A percentile compares a stretch with the other conserved stretches of the same genome.
Evolutionary conservation across 1,140 invertebrate genomes (phyloP).

Genomic region (Pantala flavescens): DNA sequence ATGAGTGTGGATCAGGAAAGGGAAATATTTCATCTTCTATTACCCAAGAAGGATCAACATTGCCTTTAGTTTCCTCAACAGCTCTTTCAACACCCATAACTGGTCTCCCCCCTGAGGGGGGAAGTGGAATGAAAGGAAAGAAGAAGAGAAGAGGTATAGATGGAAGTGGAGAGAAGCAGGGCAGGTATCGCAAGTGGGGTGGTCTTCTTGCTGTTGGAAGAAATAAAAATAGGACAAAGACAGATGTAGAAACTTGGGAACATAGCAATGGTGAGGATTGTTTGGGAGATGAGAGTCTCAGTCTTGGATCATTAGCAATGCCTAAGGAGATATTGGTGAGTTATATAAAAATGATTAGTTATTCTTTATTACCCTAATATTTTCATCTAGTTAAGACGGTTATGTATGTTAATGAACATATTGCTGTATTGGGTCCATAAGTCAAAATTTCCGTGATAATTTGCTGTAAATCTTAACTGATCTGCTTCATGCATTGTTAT

Average conservation of each 20-base stretch:
- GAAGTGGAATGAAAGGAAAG: background rate
- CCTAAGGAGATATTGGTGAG: conserved; percentile 62
- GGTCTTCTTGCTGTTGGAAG: background rate
- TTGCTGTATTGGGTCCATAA: too few relatives aligned
- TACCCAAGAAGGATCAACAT: background rate
- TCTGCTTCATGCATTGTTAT: too few relatives aligned
- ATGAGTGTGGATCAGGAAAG: background rate
- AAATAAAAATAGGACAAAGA: background rate
- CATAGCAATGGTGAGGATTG: background rate
- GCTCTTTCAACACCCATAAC: background rate
- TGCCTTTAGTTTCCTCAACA: background rate
- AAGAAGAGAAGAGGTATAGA: background rate
- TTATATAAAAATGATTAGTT: too few relatives aligned
- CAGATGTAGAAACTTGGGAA: background rate
- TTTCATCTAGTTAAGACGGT: too few relatives aligned
- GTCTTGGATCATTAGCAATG: conserved; percentile 30
- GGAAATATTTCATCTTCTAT: background rate
- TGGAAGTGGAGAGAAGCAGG: background rate
- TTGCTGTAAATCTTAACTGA: too few relatives aligned
- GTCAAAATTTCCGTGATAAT: too few relatives aligned
- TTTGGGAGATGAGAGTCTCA: background rate
- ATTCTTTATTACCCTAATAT: too few relatives aligned
- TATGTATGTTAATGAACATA: too few relatives aligned
- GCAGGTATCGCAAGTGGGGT: background rate
- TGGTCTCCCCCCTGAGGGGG: background rate